phyloP scores from a whole-genome alignment of 1,140 invertebrate species.

The Physella acuta region DNA sequence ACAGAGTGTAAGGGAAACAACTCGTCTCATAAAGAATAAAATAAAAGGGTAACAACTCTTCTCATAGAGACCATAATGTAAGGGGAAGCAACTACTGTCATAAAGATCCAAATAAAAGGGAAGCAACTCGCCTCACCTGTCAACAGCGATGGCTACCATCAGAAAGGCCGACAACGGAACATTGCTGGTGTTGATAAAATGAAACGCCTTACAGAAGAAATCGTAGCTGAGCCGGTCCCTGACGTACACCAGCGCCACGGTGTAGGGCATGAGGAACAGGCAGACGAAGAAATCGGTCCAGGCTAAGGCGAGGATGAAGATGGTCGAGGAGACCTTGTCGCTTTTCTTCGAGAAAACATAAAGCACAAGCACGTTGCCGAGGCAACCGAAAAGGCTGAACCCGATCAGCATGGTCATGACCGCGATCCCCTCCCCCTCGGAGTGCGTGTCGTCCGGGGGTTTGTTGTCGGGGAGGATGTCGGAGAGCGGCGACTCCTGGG shows the following conservation, averaged over 20 bases:
- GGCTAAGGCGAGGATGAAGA: constrained; percentile 55
- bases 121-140: constrained; percentile 34
- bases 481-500: not conserved
- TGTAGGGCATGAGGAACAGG: constrained; percentile 50
- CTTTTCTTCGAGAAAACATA: constrained; percentile 55
- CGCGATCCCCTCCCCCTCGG: constrained; percentile 12
- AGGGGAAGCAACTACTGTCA: too few relatives aligned
- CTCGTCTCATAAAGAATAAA: too few relatives aligned
- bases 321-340: constrained; percentile 54
- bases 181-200: constrained; percentile 54
- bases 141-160: constrained; percentile 59
- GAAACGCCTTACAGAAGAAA: constrained; percentile 51
- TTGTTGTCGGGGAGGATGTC: not conserved
- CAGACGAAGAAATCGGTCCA: constrained; percentile 55
- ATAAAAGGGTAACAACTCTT: too few relatives aligned
- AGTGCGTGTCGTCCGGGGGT: not conserved
- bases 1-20: too few relatives aligned
- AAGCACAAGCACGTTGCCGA: constrained; percentile 56
- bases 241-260: constrained; percentile 42
- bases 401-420: constrained; percentile 23
- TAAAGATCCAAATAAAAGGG: too few relatives aligned
- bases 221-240: constrained; percentile 38
- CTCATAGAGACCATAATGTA: too few relatives aligned
- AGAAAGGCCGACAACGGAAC: constrained; percentile 56
- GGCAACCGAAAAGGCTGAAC: constrained; percentile 45